Percentiles rank a stretch among this genome's conserved stretches.
Evolutionary conservation across 2,113 vertebrate genomes (phyloP).

Genomic region (Dipodomys merriami): DNA sequence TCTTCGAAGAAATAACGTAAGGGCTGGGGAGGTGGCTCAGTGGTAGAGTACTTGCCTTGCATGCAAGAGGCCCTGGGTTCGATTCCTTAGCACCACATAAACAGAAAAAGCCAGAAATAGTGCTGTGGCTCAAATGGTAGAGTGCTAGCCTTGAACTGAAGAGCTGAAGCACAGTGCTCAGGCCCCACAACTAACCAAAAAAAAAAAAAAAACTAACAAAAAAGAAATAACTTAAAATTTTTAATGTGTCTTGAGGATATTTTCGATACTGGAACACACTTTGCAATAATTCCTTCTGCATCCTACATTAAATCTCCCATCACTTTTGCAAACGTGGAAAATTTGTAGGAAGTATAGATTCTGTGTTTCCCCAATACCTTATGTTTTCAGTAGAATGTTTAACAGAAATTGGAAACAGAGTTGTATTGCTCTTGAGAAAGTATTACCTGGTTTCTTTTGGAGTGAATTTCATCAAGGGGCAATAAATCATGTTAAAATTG

Average conservation of each 20-base stretch:
- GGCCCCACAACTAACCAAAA: too few species aligned
- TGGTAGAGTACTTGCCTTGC: too few species aligned
- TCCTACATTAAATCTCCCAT: slow-evolving; percentile 33
- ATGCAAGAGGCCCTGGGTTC: too few species aligned
- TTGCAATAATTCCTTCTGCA: background rate
- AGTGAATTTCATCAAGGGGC: background rate
- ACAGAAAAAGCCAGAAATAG: too few species aligned
- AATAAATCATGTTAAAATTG: background rate
- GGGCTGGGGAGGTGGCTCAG: too few species aligned
- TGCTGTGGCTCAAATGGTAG: too few species aligned
- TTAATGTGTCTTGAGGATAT: slow-evolving; percentile 24
- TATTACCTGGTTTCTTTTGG: slow-evolving; percentile 16
- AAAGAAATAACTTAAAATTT: background rate
- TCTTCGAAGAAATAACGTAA: slow-evolving; percentile 74
- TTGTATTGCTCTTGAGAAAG: slow-evolving; percentile 10
- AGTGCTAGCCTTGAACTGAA: too few species aligned
- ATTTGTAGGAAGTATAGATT: background rate
- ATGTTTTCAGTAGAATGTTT: background rate
- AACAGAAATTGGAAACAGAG: slow-evolving; percentile 16
- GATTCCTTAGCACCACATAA: too few species aligned
- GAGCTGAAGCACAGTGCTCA: too few species aligned
- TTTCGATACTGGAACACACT: background rate
- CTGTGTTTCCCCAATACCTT: slow-evolving; percentile 23
- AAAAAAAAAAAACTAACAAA: too few species aligned
- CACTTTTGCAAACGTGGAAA: slow-evolving; percentile 39